phyloP scores from a whole-genome alignment of 1,140 invertebrate species.

The Brachionus koreanus region DNA sequence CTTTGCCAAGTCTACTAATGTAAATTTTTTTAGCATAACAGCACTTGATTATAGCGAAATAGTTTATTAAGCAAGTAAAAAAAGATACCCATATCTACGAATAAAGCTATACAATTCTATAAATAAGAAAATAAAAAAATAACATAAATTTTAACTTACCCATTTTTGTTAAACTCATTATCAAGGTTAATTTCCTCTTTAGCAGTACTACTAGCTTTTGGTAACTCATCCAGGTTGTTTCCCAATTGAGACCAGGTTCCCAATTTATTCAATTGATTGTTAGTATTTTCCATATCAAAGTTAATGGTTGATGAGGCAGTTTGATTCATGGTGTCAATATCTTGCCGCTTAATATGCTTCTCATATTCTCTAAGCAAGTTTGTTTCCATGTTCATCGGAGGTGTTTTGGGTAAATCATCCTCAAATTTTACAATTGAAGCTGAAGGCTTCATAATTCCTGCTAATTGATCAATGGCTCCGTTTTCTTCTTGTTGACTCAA shows the following conservation, averaged over 20 bases:
- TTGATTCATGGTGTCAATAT: neutral
- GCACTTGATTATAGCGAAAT: neutral
- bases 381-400: neutral
- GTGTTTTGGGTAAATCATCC: neutral
- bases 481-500: neutral
- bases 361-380: slow-evolving; percentile 18
- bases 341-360: neutral
- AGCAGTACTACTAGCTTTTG: slow-evolving; percentile 23
- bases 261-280: neutral
- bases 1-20: too few species aligned
- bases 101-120: neutral
- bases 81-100: neutral
- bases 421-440: slow-evolving; percentile 9
- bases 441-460: neutral
- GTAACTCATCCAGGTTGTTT: neutral
- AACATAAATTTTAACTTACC: neutral
- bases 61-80: neutral
- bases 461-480: neutral
- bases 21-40: neutral
- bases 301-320: neutral
- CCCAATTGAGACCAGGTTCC: neutral
- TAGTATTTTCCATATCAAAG: neutral
- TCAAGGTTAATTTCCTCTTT: neutral
- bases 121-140: neutral
- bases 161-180: neutral